phyloP scores from a whole-genome alignment of 2,113 vertebrate species.

The Illadopsis cleaveri region DNA sequence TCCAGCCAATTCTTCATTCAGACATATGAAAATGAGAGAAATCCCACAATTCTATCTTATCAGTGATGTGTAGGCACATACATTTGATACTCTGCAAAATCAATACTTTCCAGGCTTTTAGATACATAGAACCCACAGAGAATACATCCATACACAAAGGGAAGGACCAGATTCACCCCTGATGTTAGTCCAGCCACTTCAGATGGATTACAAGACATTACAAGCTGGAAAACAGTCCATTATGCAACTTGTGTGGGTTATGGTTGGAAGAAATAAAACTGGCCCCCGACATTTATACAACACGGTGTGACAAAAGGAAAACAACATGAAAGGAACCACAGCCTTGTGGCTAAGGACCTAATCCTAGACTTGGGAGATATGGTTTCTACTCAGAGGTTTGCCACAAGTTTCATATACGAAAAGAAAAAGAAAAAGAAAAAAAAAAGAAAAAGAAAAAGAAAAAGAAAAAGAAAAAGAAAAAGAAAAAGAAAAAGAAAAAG shows the following conservation, averaged over 20 bases:
- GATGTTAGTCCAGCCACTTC: not conserved
- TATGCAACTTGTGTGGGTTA: not conserved
- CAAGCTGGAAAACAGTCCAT: not conserved
- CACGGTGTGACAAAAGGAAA: not conserved
- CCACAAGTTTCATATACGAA: not conserved
- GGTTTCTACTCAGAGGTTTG: not conserved
- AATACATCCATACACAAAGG: not conserved
- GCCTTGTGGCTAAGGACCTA: not conserved
- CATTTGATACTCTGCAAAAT: not conserved
- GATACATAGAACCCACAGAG: not conserved
- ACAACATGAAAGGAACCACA: not conserved
- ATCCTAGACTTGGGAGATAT: not conserved
- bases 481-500: rapidly evolving
- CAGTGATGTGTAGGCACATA: not conserved
- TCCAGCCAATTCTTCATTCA: slow-evolving; percentile 17
- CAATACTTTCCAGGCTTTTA: not conserved
- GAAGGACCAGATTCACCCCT: not conserved
- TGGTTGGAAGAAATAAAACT: not conserved
- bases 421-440: not conserved
- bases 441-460: rapidly evolving
- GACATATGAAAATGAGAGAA: slow-evolving; percentile 10
- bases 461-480: rapidly evolving
- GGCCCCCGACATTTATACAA: not conserved
- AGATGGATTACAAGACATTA: not conserved
- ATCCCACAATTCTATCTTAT: slow-evolving; percentile 1